Evolutionary conservation across 1,140 invertebrate species (phyloP), one percentile per base, ranked within the genome.

Genomic region (Popillia japonica): DNA sequence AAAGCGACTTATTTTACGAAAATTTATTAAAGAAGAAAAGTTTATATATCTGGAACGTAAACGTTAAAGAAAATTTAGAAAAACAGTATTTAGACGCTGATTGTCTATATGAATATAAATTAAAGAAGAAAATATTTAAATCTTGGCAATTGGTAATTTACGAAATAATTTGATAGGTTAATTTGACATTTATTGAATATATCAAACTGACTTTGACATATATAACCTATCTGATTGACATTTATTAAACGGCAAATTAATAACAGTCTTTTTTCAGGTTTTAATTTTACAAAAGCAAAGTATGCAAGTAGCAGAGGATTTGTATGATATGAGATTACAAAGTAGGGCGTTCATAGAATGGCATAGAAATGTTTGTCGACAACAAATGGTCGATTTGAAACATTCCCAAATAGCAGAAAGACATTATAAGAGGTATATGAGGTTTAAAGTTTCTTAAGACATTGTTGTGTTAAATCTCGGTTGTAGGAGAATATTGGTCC

Each of bases 281-380:
- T 42, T 74, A 61, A 81, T 86, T 20, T 82, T 86, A 72, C 85
- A 86, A 72, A 84, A 88, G n/a, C 84, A 88, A 64, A 90, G 89
- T 84, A 85, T 86, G 80, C 88, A 90, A 86, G 89, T 91, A 6
- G 91, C 91, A 17, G 89, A 91, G 72, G 91, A 92, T 83, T 90
- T 89, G 82, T 89, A 90, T 79, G 90, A 91, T 75, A 85, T 91
- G 20, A 89, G 87, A 77, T 81, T 90, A n/a, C 85, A 87, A 74
- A 88, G 89, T 73, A 81, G 87, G 23, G 85, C 87, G 34, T 91
- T 92, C 80, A 83, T 84, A n/a, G 84, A 86, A 41, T 91, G 91
- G 85, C 83, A 86, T 3, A 82, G 86, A 77, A 88, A 87, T 73
- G 85, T 88, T 6, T 85, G 84, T 17, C 80, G 83, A 3, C 77